phyloP scores from a whole-genome alignment of 2,888 invertebrate genomes.

The Micoletzkya japonica region DNA sequence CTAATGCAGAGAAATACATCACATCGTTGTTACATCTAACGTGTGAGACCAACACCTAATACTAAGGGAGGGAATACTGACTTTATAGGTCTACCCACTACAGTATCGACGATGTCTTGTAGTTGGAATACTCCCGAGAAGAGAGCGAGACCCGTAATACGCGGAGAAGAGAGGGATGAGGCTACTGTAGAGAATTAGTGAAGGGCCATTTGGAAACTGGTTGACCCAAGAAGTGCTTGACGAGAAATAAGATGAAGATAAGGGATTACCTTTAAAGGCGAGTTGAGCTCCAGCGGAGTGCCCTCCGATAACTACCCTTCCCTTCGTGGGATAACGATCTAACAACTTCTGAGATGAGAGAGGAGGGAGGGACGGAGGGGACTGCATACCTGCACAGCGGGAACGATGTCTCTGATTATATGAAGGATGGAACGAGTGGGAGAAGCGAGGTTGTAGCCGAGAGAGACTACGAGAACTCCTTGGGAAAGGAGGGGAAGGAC shows the following conservation, averaged over 20 bases:
- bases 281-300: slow-evolving; percentile 24
- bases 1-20: no score
- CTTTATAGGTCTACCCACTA: slow-evolving; percentile 16
- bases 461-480: slow-evolving; percentile 7
- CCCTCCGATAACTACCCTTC: slow-evolving; percentile 18
- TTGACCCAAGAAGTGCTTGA: background rate
- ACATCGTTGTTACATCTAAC: no score
- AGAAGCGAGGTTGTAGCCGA: slow-evolving; percentile 16
- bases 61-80: background rate
- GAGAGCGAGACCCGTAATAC: slow-evolving; percentile 14
- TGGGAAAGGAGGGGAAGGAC: background rate
- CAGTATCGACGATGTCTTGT: background rate
- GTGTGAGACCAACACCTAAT: no score
- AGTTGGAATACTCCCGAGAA: slow-evolving; percentile 24
- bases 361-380: background rate
- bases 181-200: background rate
- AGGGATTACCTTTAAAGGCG: slow-evolving; percentile 23
- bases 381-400: slow-evolving; percentile 3
- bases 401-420: background rate
- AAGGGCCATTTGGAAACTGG: background rate
- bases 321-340: background rate
- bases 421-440: slow-evolving; percentile 6
- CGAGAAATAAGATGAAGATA: background rate
- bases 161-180: background rate
- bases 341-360: slow-evolving; percentile 11